Evolutionary conservation across 2,113 vertebrate genomes (phyloP).

Genomic region (Notothenia coriiceps): DNA sequence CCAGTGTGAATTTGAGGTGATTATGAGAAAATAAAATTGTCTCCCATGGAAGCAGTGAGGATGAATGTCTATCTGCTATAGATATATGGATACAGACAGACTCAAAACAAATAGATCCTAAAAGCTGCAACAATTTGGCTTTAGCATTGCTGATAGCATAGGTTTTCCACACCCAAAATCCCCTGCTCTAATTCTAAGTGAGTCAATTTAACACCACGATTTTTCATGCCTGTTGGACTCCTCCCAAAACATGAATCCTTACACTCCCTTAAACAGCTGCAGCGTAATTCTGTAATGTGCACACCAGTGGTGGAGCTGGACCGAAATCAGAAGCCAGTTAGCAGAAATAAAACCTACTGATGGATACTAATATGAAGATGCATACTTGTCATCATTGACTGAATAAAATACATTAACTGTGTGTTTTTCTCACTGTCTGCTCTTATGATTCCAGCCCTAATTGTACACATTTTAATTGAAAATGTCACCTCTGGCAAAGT

Average conservation of each 20-base stretch:
- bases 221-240: constrained; percentile 27
- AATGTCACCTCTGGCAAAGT: background rate
- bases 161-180: constrained; percentile 11
- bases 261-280: constrained; percentile 23
- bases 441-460: background rate
- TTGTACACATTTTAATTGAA: background rate
- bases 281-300: constrained; percentile 25
- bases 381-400: constrained; percentile 18
- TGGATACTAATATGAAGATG: constrained; percentile 7
- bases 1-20: constrained; percentile 1
- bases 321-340: constrained; percentile 4
- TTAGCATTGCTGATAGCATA: background rate
- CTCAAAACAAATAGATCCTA: background rate
- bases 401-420: background rate
- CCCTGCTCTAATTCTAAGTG: constrained; percentile 8
- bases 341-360: constrained; percentile 26
- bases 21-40: background rate
- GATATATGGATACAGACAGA: background rate
- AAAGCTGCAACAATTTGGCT: constrained; percentile 7
- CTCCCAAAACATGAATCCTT: constrained; percentile 18
- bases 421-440: background rate
- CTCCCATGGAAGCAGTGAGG: background rate
- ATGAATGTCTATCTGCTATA: background rate
- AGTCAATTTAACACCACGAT: constrained; percentile 21
- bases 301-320: constrained; percentile 15